Conservation (phyloP, 2,888 invertebrate species). For the Julus scandinavius region DNA sequence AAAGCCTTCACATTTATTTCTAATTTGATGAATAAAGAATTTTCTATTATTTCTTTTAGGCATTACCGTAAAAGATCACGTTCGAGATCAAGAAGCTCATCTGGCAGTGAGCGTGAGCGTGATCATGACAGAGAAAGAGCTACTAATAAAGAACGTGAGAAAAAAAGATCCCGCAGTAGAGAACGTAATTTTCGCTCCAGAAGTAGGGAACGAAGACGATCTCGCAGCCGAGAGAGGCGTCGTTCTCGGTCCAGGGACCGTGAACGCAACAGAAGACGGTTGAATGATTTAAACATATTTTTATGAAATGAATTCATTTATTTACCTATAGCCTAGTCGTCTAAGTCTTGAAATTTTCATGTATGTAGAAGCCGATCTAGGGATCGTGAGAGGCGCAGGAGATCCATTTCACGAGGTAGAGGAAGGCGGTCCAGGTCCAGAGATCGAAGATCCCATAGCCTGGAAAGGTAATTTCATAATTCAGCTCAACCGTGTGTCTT, state of each 20-base stretch:
- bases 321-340: background rate
- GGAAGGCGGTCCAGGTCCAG: constrained; percentile 60
- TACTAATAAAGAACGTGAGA: constrained; percentile 43
- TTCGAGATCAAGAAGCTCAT: constrained; percentile 61
- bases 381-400: constrained; percentile 56
- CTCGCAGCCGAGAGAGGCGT: constrained; percentile 41
- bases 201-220: constrained; percentile 58
- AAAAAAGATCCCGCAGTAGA: constrained; percentile 58
- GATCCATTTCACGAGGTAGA: constrained; percentile 59
- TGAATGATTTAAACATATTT: background rate
- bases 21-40: background rate
- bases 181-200: constrained; percentile 60
- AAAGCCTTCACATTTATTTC: no score
- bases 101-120: constrained; percentile 59
- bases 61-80: constrained; percentile 57
- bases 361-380: constrained; percentile 56
- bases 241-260: constrained; percentile 57
- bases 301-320: background rate
- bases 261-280: constrained; percentile 44
- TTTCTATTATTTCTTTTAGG: constrained; percentile 21
- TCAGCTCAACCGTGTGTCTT: background rate
- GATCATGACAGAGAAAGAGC: constrained; percentile 52
- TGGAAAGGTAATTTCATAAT: constrained; percentile 45
- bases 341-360: background rate
- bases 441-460: constrained; percentile 54